Evolutionary conservation across 2,888 invertebrate species (phyloP).

Genomic region (Meteorus cinctellus): DNA sequence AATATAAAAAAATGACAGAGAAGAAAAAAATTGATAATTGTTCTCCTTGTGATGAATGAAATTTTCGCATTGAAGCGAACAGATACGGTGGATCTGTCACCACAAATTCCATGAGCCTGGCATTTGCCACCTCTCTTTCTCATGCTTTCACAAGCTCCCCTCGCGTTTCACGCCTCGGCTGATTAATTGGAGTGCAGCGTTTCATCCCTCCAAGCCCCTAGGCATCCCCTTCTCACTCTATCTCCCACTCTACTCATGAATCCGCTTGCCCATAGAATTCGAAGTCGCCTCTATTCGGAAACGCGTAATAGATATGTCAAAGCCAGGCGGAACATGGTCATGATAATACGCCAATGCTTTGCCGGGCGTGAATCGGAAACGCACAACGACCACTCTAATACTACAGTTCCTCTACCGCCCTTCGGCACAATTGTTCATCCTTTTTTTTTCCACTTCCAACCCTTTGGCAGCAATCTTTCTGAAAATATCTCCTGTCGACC

Average conservation of each 20-base stretch:
- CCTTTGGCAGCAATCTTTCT: background rate
- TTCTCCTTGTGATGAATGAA: slow-evolving; percentile 28
- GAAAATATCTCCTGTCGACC: slow-evolving; percentile 32
- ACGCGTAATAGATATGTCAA: slow-evolving; percentile 73
- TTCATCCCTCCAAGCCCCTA: slow-evolving; percentile 32
- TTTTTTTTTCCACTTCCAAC: background rate
- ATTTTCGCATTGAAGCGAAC: slow-evolving; percentile 51
- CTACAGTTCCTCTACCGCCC: background rate
- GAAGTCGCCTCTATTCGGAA: slow-evolving; percentile 69
- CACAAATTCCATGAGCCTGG: slow-evolving; percentile 61
- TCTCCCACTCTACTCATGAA: slow-evolving; percentile 41
- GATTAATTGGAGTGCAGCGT: slow-evolving; percentile 43
- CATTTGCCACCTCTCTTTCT: slow-evolving; percentile 31
- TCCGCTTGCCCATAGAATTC: slow-evolving; percentile 61
- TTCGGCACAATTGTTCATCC: background rate
- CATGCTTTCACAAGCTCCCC: background rate
- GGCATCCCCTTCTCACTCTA: slow-evolving; percentile 39
- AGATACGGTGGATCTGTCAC: slow-evolving; percentile 69
- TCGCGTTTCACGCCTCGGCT: slow-evolving; percentile 43
- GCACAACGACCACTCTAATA: slow-evolving; percentile 6
- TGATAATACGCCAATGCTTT: slow-evolving; percentile 68
- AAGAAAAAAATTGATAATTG: slow-evolving; percentile 5
- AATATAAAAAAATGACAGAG: background rate
- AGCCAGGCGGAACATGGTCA: slow-evolving; percentile 68
- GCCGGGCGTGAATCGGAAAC: slow-evolving; percentile 47